Evolutionary conservation across 2,113 vertebrate species (phyloP).

Genomic region (Takifugu flavidus): DNA sequence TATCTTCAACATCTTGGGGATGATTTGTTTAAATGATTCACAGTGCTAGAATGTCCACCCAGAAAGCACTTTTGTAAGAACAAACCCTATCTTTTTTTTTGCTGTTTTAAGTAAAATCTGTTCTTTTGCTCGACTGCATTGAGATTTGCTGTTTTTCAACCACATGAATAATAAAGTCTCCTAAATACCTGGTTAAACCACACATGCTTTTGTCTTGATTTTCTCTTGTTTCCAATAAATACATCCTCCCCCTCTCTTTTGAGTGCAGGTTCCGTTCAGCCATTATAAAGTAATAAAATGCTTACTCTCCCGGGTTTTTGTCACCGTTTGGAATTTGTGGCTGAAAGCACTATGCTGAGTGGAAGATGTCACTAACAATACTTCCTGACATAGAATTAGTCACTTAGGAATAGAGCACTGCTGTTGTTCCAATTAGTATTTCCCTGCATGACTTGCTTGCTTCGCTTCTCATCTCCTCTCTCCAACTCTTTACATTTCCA

Average conservation of each 20-base stretch:
- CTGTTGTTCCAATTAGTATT: constrained; percentile 68
- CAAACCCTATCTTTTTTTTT: no score
- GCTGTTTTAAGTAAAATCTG: no score
- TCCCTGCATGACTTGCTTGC: constrained; percentile 54
- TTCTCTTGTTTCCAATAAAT: constrained; percentile 23
- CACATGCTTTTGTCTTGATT: background rate
- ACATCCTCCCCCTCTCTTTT: constrained; percentile 14
- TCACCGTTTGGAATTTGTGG: constrained; percentile 41
- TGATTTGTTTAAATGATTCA: no score
- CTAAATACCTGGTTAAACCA: background rate
- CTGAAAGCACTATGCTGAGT: constrained; percentile 36
- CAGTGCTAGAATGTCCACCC: no score
- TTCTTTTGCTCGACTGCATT: no score
- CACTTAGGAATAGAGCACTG: constrained; percentile 60
- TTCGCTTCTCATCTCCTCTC: constrained; percentile 29
- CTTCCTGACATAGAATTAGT: constrained; percentile 56
- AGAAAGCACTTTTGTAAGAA: no score
- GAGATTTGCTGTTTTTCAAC: background rate
- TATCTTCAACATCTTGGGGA: background rate
- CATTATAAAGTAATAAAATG: constrained; percentile 51
- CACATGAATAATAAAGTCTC: background rate
- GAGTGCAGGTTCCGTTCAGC: constrained; percentile 31
- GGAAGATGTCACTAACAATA: constrained; percentile 60
- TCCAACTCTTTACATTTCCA: constrained; percentile 41
- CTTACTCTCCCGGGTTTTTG: constrained; percentile 40